These are phyloP conservation scores for Dasypogon diadema DNA, from an alignment of 2,888 invertebrate genomes.

Conservation along the genomic window DNA sequence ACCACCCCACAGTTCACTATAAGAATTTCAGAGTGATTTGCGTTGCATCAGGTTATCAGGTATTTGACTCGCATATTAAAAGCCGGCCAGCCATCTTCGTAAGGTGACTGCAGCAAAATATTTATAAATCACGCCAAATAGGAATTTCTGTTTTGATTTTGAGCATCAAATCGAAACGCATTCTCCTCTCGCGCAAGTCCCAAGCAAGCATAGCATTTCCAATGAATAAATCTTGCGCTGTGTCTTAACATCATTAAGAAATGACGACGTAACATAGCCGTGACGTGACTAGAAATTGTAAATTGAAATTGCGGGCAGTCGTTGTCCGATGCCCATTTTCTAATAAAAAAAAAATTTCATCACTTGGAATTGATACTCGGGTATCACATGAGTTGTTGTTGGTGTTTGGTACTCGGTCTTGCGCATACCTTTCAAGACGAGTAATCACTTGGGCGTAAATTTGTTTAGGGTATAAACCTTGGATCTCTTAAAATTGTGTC, in stretches of 20 bases:
- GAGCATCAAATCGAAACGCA: conserved; percentile 9
- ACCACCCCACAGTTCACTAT: no score
- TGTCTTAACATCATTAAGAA: conserved; percentile 46
- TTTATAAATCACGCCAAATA: no score
- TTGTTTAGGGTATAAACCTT: conserved; percentile 38
- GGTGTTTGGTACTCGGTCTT: neutral
- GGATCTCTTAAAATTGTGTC: conserved; percentile 36
- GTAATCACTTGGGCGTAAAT: neutral
- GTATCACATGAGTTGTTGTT: conserved; percentile 11
- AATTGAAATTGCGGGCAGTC: conserved; percentile 42
- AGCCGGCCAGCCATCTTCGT: no score
- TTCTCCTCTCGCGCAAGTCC: neutral
- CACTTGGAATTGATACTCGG: conserved; percentile 9
- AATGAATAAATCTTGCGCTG: conserved; percentile 25
- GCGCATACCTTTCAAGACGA: conserved; percentile 5
- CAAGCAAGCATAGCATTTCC: conserved; percentile 1
- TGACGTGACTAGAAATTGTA: conserved; percentile 41
- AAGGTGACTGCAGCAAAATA: no score
- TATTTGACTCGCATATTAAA: no score
- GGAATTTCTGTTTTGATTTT: conserved; percentile 10
- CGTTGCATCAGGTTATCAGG: no score
- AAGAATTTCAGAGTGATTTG: no score
- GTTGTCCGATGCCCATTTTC: conserved; percentile 44
- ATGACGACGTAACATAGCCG: conserved; percentile 36
- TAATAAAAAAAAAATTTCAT: conserved; percentile 45